Evolutionary conservation across 2,888 invertebrate genomes (phyloP).

Genomic region (Troides helena): DNA sequence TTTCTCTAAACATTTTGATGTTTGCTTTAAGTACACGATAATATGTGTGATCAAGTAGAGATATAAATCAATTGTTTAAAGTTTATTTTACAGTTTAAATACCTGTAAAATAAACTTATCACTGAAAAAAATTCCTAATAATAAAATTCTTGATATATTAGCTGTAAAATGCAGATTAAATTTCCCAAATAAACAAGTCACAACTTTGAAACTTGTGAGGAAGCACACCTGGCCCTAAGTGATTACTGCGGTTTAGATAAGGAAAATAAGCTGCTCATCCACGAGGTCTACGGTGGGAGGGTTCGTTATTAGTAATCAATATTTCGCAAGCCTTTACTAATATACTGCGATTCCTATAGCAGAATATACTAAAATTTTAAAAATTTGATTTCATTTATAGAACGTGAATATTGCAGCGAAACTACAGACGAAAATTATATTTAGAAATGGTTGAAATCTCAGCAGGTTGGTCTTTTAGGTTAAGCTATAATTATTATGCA

Average conservation of each 20-base stretch:
- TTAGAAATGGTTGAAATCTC: not conserved
- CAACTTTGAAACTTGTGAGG: not conserved
- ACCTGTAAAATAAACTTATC: too few relatives aligned
- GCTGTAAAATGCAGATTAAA: not conserved
- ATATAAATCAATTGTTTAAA: too few relatives aligned
- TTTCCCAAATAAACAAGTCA: not conserved
- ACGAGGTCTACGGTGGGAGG: not conserved
- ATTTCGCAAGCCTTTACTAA: not conserved
- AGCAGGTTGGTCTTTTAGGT: not conserved
- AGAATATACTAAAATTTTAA: too few relatives aligned
- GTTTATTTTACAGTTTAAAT: too few relatives aligned
- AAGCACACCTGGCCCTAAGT: not conserved
- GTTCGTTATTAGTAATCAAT: not conserved
- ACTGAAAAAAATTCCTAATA: too few relatives aligned
- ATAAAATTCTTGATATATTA: not conserved
- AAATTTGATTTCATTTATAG: too few relatives aligned
- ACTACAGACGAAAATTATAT: too few relatives aligned
- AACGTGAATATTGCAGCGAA: too few relatives aligned
- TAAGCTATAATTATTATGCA: not conserved
- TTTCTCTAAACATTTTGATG: too few relatives aligned
- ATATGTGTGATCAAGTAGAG: too few relatives aligned
- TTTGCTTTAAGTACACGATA: too few relatives aligned
- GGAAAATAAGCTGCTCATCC: not conserved
- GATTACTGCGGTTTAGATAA: slow-evolving; percentile 1
- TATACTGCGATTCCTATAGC: too few relatives aligned